Conservation (phyloP, 2,797 vertebrate species). For the Malurus leucopterus region DNA sequence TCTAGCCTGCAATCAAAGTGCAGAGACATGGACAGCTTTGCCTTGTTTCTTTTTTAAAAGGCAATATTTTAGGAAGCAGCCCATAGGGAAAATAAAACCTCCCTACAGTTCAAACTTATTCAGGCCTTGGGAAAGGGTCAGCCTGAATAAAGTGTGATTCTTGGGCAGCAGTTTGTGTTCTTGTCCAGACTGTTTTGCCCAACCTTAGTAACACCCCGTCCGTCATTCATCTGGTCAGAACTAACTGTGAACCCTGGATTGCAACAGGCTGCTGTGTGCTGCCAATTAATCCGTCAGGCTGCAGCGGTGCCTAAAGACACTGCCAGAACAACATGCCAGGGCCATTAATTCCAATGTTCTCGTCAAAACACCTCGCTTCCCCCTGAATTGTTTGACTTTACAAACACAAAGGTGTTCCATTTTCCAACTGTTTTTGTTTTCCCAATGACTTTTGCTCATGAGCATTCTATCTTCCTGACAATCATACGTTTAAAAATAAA, state of each 20-base stretch:
- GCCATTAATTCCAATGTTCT: slow-evolving; percentile 30
- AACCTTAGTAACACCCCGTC: slow-evolving; percentile 19
- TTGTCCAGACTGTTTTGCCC: slow-evolving; percentile 36
- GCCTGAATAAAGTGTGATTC: background rate
- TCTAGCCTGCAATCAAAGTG: background rate
- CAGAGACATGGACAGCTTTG: background rate
- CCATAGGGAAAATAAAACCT: background rate
- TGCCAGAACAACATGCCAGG: slow-evolving; percentile 47
- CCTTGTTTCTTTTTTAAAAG: background rate
- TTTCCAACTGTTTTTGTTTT: slow-evolving; percentile 50
- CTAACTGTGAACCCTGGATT: slow-evolving; percentile 55
- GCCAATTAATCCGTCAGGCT: slow-evolving; percentile 52
- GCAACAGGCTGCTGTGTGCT: slow-evolving; percentile 37
- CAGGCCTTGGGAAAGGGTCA: slow-evolving; percentile 13
- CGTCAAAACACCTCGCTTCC: slow-evolving; percentile 24
- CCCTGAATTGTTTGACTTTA: slow-evolving; percentile 16
- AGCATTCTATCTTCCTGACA: slow-evolving; percentile 39
- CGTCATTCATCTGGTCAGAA: slow-evolving; percentile 32
- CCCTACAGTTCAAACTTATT: background rate
- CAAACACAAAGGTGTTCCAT: slow-evolving; percentile 40
- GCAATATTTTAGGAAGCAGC: background rate
- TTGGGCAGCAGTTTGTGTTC: slow-evolving; percentile 14
- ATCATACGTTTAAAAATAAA: slow-evolving; percentile 38
- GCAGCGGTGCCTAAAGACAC: slow-evolving; percentile 18
- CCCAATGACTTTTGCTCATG: slow-evolving; percentile 4